Conservation (phyloP, 2,888 invertebrate species). For the Sinohyriopsis cumingii region DNA sequence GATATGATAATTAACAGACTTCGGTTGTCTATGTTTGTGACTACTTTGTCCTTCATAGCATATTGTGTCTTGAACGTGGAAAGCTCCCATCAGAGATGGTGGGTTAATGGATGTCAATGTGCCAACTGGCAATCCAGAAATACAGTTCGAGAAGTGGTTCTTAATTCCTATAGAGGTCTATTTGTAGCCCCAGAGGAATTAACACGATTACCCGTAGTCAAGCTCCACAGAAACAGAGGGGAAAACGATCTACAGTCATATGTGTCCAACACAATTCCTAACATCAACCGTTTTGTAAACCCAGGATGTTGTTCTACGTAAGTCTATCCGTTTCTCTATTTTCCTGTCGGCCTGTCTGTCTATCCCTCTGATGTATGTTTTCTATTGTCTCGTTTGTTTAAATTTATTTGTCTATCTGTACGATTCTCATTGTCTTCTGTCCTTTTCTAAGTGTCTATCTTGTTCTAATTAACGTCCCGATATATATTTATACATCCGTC, state of each 20-base stretch:
- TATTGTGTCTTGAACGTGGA: conserved; percentile 20
- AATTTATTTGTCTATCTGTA: no score
- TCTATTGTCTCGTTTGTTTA: no score
- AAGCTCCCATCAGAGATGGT: conserved; percentile 40
- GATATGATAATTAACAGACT: no score
- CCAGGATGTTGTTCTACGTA: conserved; percentile 38
- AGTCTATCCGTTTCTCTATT: conserved; percentile 1
- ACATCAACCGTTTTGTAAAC: conserved; percentile 34
- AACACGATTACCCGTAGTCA: conserved; percentile 37
- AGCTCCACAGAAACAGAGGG: conserved; percentile 35
- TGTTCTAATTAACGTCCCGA: no score
- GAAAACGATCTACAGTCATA: conserved; percentile 31
- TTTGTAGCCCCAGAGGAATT: conserved; percentile 42
- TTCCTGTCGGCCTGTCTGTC: no score
- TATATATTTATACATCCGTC: no score
- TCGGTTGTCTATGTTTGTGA: no score
- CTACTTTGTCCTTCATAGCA: no score
- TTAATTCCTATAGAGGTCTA: conserved; percentile 43
- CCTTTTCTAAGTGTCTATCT: no score
- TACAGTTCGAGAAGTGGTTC: conserved; percentile 37
- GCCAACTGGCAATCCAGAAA: conserved; percentile 38
- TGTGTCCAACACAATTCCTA: conserved; percentile 35
- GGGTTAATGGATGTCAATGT: conserved; percentile 41
- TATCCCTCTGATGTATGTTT: no score
- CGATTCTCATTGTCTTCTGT: no score